Evolutionary conservation across 2,113 vertebrate genomes (phyloP).

Genomic region (Sclerurus mexicanus): DNA sequence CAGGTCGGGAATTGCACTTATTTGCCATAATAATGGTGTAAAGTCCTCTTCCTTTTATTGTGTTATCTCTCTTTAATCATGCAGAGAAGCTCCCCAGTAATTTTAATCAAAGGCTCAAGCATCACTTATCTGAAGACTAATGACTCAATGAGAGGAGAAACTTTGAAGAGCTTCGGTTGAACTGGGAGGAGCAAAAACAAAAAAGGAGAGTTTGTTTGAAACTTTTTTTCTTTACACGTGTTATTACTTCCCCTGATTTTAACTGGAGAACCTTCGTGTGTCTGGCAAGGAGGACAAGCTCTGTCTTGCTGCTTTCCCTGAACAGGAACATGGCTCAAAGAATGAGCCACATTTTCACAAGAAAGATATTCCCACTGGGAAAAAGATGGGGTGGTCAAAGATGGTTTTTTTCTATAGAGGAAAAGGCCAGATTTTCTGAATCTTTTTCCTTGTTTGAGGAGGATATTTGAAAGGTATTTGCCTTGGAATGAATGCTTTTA

Average conservation of each 20-base stretch:
- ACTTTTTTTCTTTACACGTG: not conserved
- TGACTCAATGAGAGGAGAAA: constrained; percentile 44
- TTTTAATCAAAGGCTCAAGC: constrained; percentile 72
- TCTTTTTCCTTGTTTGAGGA: not conserved
- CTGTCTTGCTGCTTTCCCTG: not conserved
- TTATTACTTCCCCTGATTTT: not conserved
- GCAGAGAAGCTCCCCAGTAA: constrained; percentile 30
- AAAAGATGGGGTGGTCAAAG: not conserved
- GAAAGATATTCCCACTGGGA: not conserved
- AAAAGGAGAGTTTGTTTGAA: not conserved
- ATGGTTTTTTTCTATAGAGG: not conserved
- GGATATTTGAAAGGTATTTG: not conserved
- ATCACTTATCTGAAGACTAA: constrained; percentile 57
- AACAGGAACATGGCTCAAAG: not conserved
- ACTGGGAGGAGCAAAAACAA: not conserved
- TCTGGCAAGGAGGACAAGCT: not conserved
- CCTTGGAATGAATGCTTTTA: not conserved
- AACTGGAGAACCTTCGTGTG: not conserved
- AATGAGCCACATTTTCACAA: not conserved
- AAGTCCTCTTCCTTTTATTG: constrained; percentile 49
- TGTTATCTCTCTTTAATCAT: constrained; percentile 67
- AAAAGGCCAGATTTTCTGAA: not conserved
- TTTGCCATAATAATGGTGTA: constrained; percentile 44
- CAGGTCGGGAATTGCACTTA: constrained; percentile 39
- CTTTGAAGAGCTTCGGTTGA: constrained; percentile 52